Evolutionary conservation across 2,888 invertebrate species (phyloP), one percentile per base, ranked within the genome.

Genomic region (Ernsta delagoae): DNA sequence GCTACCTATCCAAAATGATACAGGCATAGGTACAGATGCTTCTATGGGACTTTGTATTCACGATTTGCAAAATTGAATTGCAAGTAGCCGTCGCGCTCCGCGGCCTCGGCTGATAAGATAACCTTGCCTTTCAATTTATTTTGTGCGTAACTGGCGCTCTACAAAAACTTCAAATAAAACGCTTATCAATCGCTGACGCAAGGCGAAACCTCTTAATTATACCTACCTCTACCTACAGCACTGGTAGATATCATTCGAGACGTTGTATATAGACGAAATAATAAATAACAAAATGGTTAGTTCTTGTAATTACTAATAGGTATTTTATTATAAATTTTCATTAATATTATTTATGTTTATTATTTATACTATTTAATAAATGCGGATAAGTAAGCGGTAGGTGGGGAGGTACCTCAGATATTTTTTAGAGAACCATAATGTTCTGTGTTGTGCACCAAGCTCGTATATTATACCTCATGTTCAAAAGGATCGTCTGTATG

Each of bases 111-210:
- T 87, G 92, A 93, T 92, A 92, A 93, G 91, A 93, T 92, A 92
- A 92, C 92, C 92, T 92, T 92, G 93, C 87, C 87, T 90, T 89
- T 83, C 87, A 90, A 91, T 91, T 91, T 89, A 85, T 85, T 89
- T 88, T 79, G 84, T 87, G 82, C 82, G 80, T 78, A 64, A 75
- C 73, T 4, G 9, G 73, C 69, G 72, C 72, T 73, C 70, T 77
- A 78, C 80, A 79, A 82, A 83, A 83, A 80, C 75, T 76, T 74
- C 73, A 76, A 80, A 80, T 82, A 79, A 73, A 75, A 81, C 76
- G 78, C 82, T 87, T 85, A 88, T 87, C 85, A 84, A 78, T 64
- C 50, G 67, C 70, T 72, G 68, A 72, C 73, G 73, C 62, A 57
- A 70, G 50, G 11, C 57, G 60, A 65, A 71, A 66, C 59, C 53